These are phyloP conservation scores for Callionymus lyra DNA, from an alignment of 2,113 vertebrate genomes.

Conservation along the genomic window DNA sequence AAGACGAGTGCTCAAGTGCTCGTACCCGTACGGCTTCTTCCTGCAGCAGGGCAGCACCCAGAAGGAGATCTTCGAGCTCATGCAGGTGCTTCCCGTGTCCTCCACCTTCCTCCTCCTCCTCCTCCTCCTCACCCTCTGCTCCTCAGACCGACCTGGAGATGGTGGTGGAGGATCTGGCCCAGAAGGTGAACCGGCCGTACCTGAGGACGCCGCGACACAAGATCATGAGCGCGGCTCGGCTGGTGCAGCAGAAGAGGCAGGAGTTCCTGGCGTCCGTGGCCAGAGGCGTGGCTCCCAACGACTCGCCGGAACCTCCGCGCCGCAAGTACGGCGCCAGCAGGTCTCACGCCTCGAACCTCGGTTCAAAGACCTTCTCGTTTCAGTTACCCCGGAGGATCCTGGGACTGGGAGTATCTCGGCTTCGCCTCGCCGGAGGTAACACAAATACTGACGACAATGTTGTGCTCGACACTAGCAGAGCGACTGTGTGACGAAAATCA, in stretches of 20 bases:
- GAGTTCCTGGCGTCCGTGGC: conserved; percentile 96
- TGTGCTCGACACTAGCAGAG: no score
- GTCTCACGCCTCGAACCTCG: no score
- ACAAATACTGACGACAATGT: no score
- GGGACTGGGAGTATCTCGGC: conserved; percentile 98
- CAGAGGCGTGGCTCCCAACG: conserved; percentile 91
- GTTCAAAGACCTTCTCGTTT: conserved; percentile 31
- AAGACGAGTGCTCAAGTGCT: conserved; percentile 96
- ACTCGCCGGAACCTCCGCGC: conserved; percentile 87
- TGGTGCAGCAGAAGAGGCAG: conserved; percentile 95
- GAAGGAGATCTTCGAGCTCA: conserved; percentile 99
- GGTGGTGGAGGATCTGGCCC: conserved; percentile 96
- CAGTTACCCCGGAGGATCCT: conserved; percentile 94
- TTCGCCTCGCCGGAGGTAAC: conserved; percentile 95
- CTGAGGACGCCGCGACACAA: conserved; percentile 95
- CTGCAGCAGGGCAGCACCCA: conserved; percentile 98
- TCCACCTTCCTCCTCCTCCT: background rate
- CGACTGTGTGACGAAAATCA: no score
- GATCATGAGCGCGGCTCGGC: conserved; percentile 90
- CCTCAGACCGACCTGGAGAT: conserved; percentile 94
- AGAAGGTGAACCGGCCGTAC: conserved; percentile 98
- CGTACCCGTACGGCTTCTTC: conserved; percentile 98
- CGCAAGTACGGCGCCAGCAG: conserved; percentile 70
- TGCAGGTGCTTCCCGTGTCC: conserved; percentile 76
- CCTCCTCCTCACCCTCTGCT: background rate